Percentiles rank a stretch among this genome's conserved stretches.
Evolutionary conservation across 2,113 vertebrate species (phyloP).

Genomic region (Oreochromis aureus): DNA sequence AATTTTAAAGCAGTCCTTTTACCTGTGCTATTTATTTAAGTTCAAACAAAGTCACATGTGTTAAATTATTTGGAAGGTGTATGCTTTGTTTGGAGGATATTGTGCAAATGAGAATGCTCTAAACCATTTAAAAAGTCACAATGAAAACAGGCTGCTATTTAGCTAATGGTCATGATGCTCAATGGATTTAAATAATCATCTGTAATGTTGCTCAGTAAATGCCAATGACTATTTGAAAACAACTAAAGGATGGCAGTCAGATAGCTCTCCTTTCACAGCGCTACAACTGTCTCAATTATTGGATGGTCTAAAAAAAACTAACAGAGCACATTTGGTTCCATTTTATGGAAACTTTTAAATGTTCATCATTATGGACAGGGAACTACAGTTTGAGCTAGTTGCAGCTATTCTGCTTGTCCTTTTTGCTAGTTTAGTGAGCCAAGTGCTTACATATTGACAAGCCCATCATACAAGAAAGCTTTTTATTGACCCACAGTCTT

Average conservation of each 20-base stretch:
- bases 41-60: background rate
- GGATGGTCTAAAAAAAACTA: background rate
- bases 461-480: background rate
- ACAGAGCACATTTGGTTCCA: background rate
- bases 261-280: background rate
- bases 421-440: background rate
- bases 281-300: slow-evolving; percentile 1
- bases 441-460: slow-evolving; percentile 24
- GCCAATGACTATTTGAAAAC: slow-evolving; percentile 1
- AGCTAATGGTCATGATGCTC: slow-evolving; percentile 2
- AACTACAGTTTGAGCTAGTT: background rate
- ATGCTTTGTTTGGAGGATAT: background rate
- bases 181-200: slow-evolving; percentile 15
- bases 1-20: background rate
- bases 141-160: background rate
- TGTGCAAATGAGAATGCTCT: background rate
- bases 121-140: background rate
- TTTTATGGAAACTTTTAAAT: background rate
- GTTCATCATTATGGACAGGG: background rate
- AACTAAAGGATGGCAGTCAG: slow-evolving; percentile 5
- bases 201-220: slow-evolving; percentile 16
- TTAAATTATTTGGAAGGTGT: background rate
- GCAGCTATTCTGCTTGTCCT: background rate
- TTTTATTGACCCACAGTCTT: slow-evolving; percentile 24
- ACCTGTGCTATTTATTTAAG: background rate